These are phyloP conservation scores for Neomorphus geoffroyi DNA, from an alignment of 2,797 vertebrate genomes.

Conservation along the genomic window DNA sequence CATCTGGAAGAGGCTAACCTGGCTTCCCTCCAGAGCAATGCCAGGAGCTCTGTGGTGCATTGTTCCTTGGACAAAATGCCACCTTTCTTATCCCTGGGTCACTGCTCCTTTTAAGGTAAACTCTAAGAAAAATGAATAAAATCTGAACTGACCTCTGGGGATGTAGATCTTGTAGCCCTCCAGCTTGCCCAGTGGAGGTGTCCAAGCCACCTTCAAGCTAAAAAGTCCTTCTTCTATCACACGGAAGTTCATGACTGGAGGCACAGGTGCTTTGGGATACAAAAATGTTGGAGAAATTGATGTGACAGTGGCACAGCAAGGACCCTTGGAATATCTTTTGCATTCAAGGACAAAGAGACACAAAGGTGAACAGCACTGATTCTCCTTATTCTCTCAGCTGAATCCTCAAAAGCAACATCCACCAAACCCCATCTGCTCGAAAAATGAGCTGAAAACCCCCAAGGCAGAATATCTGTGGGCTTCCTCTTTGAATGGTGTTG, in stretches of 20 bases:
- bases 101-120: background rate
- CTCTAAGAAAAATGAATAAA: rapidly evolving
- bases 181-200: conserved; percentile 78
- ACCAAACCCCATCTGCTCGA: background rate
- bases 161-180: conserved; percentile 87
- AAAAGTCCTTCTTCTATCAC: conserved; percentile 86
- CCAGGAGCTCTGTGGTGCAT: background rate
- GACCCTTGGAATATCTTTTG: background rate
- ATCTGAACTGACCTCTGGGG: conserved; percentile 80
- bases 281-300: background rate
- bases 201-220: conserved; percentile 86
- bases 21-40: background rate
- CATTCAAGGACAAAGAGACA: background rate
- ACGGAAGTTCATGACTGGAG: conserved; percentile 87
- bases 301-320: background rate
- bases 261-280: conserved; percentile 76
- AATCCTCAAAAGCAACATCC: background rate
- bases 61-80: background rate
- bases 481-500: background rate
- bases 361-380: background rate
- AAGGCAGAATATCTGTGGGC: background rate
- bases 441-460: background rate
- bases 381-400: background rate
- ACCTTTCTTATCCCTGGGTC: background rate
- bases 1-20: background rate